Evolutionary conservation across 2,113 vertebrate species (phyloP), one percentile per base, ranked within the genome.

Genomic region (Salvator merianae): DNA sequence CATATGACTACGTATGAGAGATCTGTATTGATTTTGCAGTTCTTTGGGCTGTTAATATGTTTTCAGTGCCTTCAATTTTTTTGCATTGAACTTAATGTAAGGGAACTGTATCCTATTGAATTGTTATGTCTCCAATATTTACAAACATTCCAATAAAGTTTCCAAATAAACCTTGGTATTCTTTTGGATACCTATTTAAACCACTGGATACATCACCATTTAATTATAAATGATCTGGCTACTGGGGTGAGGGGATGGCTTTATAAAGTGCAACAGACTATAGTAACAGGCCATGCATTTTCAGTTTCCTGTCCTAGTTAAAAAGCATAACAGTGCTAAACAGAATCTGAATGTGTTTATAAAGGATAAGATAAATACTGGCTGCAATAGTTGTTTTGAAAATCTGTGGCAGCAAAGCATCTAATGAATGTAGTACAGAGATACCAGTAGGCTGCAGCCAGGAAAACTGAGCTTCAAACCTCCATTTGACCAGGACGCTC

Each of bases 111-210:
- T 62, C 34, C 28, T 63, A 32, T 13, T n/a, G 36, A 63, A 36
- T 38, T 71, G 66, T 81, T 16, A 38, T 55, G 53, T 72, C 32
- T 82, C 59, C 69, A 82, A 82, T 40, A 72, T 74, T 74, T 82
- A 28, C 53, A 82, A 43, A 70, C n/a, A 34, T 24, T 30, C 53
- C 55, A 82, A 82, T 38, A 63, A 20, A 32, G 43, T 82, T 40
- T 73, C 30, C 36, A n/a, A 47, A 30, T 73, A n/a, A 82, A 40
- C 16, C 10, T 62, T 30, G 73, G n/a, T n/a, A 73, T 38, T n/a
- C 22, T 5, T 59, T 24, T 82, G 55, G 40, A 62, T 30, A 62
- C 2, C 14, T 10, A 76, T 34, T 55, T 24, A 59, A 55, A 20
- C 30, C n/a, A 59, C 10, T 76, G 30, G 3, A 53, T 53, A 13